Base-by-base conservation (phyloP, 2,113 vertebrate species). In the Carassius carassius region DNA sequence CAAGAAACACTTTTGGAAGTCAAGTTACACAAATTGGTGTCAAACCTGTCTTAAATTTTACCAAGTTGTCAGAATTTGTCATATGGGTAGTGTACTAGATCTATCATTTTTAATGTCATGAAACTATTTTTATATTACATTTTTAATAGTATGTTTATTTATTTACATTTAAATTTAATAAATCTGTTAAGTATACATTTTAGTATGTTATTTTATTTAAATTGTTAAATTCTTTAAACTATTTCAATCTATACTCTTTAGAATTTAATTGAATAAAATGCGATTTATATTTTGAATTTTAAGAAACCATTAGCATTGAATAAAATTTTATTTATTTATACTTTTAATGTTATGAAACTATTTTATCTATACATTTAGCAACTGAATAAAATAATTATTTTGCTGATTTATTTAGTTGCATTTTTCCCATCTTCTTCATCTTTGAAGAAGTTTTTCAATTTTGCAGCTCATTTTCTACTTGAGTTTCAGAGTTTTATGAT, bases 1-100 rank as follows among this genome's bases (percentile, higher is more conserved):
- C 35, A 65, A 80, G 19, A 60, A 58, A 78, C 51, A 56, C 32
- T 41, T 54, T 78, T 23, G 51, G 2, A 78, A 78, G 51, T 35
- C 29, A 14, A 51, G 3, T 12, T 10, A 16, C 17, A 13, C 16
- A 56, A 62, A 79, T 44, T 47, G 21, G 21, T 62, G 12, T 79
- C 10, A 23, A 76, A 19, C 10, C 8, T 11, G 25, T 76, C 17
- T 3, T 41, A 62, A n/a, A 44, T 78, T 13, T 56, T 54, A 1
- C 10, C 3, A 44, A 19, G 21, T 7, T 47, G 41, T 14, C 72
- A 49, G 41, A 5, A 25, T 25, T 74, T 74, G 41, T 74, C 65
- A 35, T 16, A 17, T 35, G 13, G 12, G 11, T 63, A 44, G 69
- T 13, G 69, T 19, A 5, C 67, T 70, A 70, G 35, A 72, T 72